Percentiles rank a stretch among this genome's conserved stretches.
These are phyloP conservation scores for Sinodicranocentrus sp. DNA, from an alignment of 2,888 invertebrate species.

Conservation along the genomic window DNA sequence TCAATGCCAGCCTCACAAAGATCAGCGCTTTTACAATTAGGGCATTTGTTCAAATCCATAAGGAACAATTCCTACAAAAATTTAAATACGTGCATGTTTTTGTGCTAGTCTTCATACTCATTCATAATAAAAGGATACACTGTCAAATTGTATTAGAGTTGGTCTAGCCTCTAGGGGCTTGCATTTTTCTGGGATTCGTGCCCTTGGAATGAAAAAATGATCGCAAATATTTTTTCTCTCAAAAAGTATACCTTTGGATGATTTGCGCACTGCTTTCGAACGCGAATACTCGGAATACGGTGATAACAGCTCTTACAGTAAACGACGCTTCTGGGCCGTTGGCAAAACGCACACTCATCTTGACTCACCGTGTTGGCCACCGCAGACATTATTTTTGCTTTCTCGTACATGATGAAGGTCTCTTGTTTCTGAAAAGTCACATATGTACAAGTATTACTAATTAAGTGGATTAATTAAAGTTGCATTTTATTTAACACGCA, in stretches of 20 bases:
- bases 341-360: not conserved
- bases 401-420: conserved; percentile 31
- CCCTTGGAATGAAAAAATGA: no score
- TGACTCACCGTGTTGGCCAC: not conserved
- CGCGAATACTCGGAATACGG: not conserved
- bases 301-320: not conserved
- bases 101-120: not conserved
- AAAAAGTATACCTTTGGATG: conserved; percentile 16
- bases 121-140: not conserved
- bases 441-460: no score
- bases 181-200: no score
- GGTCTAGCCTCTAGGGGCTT: not conserved
- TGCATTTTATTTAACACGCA: no score
- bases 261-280: not conserved
- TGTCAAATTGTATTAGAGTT: not conserved
- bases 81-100: no score
- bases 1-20: not conserved
- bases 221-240: not conserved
- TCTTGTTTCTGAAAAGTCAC: no score
- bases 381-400: not conserved
- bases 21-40: not conserved
- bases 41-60: conserved; percentile 16
- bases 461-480: no score
- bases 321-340: not conserved
- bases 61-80: not conserved